These are phyloP conservation scores for Myxocyprinus asiaticus DNA, from an alignment of 2,113 vertebrate genomes.

Conservation along the genomic window DNA sequence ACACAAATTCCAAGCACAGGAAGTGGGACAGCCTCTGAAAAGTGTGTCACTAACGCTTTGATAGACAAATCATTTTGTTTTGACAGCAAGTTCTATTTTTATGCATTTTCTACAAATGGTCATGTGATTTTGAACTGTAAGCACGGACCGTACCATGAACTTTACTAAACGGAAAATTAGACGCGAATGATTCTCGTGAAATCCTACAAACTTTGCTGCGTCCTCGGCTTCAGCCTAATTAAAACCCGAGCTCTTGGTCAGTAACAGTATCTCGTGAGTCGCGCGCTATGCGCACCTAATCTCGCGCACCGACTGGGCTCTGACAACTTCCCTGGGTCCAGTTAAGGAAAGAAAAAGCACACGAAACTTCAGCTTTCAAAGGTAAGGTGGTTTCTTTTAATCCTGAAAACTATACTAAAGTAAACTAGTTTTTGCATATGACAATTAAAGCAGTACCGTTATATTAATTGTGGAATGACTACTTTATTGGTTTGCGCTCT, in stretches of 20 bases:
- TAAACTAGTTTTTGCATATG: background rate
- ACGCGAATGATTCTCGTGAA: background rate
- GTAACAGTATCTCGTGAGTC: conserved; percentile 40
- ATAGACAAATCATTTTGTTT: background rate
- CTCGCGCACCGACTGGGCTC: background rate
- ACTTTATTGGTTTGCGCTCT: background rate
- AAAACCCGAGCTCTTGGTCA: conserved; percentile 37
- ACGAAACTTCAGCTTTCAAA: background rate
- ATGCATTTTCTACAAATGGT: background rate
- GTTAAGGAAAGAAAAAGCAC: background rate
- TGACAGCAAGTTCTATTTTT: background rate
- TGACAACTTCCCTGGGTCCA: conserved; percentile 9
- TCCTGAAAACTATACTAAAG: background rate
- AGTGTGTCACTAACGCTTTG: background rate
- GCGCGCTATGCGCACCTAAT: conserved; percentile 4
- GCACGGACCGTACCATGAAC: too few relatives aligned
- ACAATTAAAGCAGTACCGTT: background rate
- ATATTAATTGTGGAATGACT: background rate
- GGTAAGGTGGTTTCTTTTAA: conserved; percentile 4
- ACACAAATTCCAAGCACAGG: background rate
- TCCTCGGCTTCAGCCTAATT: conserved; percentile 31
- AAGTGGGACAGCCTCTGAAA: background rate
- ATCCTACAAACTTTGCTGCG: background rate
- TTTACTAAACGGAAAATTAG: too few relatives aligned
- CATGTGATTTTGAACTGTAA: background rate